phyloP scores from a whole-genome alignment of 1,140 invertebrate genomes.

The Chironomus striatipennis region DNA sequence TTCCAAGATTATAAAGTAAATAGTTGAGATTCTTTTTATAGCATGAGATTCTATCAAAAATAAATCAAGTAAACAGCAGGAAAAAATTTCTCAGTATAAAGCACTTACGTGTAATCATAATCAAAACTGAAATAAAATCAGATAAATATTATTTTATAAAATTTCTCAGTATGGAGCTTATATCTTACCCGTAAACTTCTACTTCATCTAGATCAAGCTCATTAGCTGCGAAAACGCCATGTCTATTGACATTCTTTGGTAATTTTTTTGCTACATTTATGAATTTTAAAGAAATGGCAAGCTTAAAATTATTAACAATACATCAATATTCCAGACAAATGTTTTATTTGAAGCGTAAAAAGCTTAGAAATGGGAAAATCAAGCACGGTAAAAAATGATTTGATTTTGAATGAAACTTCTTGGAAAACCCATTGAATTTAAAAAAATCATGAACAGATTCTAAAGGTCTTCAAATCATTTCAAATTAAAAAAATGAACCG shows the following conservation, averaged over 20 bases:
- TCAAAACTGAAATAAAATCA: constrained; percentile 55
- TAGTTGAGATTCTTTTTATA: constrained; percentile 86
- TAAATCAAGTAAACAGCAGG: neutral
- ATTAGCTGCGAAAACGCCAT: constrained; percentile 94
- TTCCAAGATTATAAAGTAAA: constrained; percentile 85
- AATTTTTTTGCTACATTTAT: constrained; percentile 73
- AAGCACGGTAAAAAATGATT: too few species aligned
- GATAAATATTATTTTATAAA: too few species aligned
- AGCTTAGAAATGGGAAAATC: too few species aligned
- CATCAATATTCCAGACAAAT: too few species aligned
- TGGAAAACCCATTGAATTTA: too few species aligned
- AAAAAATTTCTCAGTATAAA: neutral
- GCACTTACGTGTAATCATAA: constrained; percentile 86
- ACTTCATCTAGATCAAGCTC: constrained; percentile 86
- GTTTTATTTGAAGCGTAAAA: too few species aligned
- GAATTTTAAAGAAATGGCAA: neutral
- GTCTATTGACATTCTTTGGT: constrained; percentile 72
- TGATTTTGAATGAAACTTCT: too few species aligned
- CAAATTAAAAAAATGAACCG: too few species aligned
- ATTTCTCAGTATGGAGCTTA: too few species aligned
- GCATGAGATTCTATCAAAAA: constrained; percentile 56
- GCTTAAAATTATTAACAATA: too few species aligned
- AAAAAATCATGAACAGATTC: too few species aligned
- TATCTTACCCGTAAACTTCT: constrained; percentile 70
- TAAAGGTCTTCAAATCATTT: too few species aligned